A percentile compares a stretch with the other conserved stretches of the same genome.
phyloP scores from a whole-genome alignment of 2,113 vertebrate species.

The Sceloporus tristichus region DNA sequence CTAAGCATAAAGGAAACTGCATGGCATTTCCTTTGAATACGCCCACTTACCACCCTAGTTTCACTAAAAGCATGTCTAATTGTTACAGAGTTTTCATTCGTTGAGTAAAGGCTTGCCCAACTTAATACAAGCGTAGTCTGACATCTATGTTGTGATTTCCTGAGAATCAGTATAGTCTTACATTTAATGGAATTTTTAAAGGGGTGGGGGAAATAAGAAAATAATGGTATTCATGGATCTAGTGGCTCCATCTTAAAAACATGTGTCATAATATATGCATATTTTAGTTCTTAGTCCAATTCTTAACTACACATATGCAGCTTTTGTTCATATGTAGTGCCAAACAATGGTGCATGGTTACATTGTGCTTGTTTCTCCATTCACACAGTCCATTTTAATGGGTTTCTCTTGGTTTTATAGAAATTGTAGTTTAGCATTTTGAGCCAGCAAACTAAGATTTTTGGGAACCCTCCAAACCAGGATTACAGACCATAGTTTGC shows the following conservation, averaged over 20 bases:
- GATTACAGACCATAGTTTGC: not conserved
- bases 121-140: constrained; percentile 48
- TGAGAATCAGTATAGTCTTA: constrained; percentile 40
- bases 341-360: not conserved
- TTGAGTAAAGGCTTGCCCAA: constrained; percentile 39
- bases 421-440: not conserved
- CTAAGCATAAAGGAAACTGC: constrained; percentile 38
- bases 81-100: not conserved
- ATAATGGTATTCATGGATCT: constrained; percentile 33
- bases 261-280: constrained; percentile 6
- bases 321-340: not conserved
- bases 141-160: constrained; percentile 43
- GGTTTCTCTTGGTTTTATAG: not conserved
- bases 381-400: not conserved
- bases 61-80: constrained; percentile 55
- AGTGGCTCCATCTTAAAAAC: not conserved
- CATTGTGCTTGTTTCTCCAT: not conserved
- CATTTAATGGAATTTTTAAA: constrained; percentile 28
- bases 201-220: constrained; percentile 29
- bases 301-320: constrained; percentile 26
- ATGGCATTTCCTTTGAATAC: constrained; percentile 48
- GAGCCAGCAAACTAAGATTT: not conserved
- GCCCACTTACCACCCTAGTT: constrained; percentile 40
- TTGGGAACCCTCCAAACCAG: not conserved
- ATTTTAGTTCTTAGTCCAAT: constrained; percentile 17